A percentile compares a stretch with the other conserved stretches of the same genome.
Conservation (phyloP, 2,888 invertebrate species). For the Drosophila neoperkinsi region DNA sequence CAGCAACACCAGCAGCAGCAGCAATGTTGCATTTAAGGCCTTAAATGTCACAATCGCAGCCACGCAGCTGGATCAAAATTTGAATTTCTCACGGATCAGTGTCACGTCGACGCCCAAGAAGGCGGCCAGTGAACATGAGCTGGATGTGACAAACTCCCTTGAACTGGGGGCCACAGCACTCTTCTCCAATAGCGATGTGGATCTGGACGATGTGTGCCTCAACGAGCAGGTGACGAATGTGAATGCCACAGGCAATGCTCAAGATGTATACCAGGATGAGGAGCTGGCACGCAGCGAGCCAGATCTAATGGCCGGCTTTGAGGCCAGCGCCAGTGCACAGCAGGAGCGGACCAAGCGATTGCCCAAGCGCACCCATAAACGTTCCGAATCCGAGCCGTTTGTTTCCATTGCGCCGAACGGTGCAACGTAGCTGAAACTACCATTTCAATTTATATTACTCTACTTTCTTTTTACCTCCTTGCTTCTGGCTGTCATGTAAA, state of each 20-base stretch:
- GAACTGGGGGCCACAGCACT: slow-evolving; percentile 91
- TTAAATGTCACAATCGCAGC: slow-evolving; percentile 39
- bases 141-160: slow-evolving; percentile 82
- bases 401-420: slow-evolving; percentile 15
- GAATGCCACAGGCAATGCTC: slow-evolving; percentile 43
- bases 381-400: slow-evolving; percentile 84
- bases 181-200: slow-evolving; percentile 94
- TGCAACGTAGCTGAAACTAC: slow-evolving; percentile 46
- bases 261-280: slow-evolving; percentile 79
- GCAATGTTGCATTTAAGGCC: slow-evolving; percentile 58
- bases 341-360: slow-evolving; percentile 60
- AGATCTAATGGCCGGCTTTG: slow-evolving; percentile 73
- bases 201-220: slow-evolving; percentile 92
- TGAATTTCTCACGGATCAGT: slow-evolving; percentile 50
- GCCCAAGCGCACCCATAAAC: slow-evolving; percentile 83
- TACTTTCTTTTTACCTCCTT: slow-evolving; percentile 16
- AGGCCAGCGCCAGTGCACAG: slow-evolving; percentile 42
- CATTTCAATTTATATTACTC: slow-evolving; percentile 4
- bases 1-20: slow-evolving; percentile 17
- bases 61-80: slow-evolving; percentile 60
- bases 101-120: slow-evolving; percentile 72
- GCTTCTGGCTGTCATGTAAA: slow-evolving; percentile 26
- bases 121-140: slow-evolving; percentile 66
- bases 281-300: slow-evolving; percentile 84
- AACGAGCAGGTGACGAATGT: slow-evolving; percentile 89